phyloP scores from a whole-genome alignment of 2,888 invertebrate species.

The Diachrysia chrysitis region DNA sequence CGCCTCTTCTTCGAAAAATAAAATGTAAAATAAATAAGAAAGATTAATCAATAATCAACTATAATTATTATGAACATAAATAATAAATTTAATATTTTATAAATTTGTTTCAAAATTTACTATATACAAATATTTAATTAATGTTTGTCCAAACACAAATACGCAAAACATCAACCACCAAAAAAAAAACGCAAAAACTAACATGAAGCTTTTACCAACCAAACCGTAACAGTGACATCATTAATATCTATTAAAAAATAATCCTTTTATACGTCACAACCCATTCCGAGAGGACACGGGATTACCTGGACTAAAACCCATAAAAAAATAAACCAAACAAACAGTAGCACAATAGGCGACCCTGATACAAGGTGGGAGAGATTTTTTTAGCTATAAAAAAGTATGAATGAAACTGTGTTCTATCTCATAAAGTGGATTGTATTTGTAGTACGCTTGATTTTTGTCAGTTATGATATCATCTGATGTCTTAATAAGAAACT shows the following conservation, averaged over 20 bases:
- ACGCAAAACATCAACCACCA: slow-evolving; percentile 14
- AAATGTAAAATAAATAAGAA: too few relatives aligned
- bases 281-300: slow-evolving; percentile 84
- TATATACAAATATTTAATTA: too few relatives aligned
- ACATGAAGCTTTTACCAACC: slow-evolving; percentile 61
- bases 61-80: too few relatives aligned
- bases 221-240: slow-evolving; percentile 73
- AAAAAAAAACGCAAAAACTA: slow-evolving; percentile 55
- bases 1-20: too few relatives aligned
- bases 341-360: slow-evolving; percentile 76
- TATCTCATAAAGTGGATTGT: slow-evolving; percentile 13
- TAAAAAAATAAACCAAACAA: slow-evolving; percentile 85
- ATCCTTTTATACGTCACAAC: slow-evolving; percentile 87
- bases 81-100: too few relatives aligned
- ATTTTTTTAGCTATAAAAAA: slow-evolving; percentile 64
- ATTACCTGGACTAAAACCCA: slow-evolving; percentile 86
- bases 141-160: slow-evolving; percentile 5
- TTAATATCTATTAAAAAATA: slow-evolving; percentile 88
- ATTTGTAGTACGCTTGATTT: slow-evolving; percentile 2
- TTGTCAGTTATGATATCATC: not conserved
- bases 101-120: too few relatives aligned
- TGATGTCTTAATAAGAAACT: too few relatives aligned
- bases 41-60: too few relatives aligned
- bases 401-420: slow-evolving; percentile 48
- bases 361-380: slow-evolving; percentile 71